Base-by-base conservation (phyloP, 2,888 invertebrate species). In the Rutpela maculata region DNA sequence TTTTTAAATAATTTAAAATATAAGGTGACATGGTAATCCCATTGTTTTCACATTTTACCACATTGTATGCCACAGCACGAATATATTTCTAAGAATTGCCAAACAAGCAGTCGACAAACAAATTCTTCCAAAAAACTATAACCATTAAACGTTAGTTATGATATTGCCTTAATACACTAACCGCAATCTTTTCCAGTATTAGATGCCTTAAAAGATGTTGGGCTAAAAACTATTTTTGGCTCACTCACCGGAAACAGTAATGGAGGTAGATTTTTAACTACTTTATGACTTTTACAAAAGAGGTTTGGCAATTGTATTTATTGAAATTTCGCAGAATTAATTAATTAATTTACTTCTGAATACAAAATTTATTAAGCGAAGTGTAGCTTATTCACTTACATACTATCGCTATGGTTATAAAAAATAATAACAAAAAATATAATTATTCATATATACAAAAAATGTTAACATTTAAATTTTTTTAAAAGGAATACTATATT, bases 121-220 rank as follows among this genome's bases (percentile, higher is more conserved):
- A 56, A 50, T 69, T 35, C 31, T 79, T 79, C 77, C 57, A 26
- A 60, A 80, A 80, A 80, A 18, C 77, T 75, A 81, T 79, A 80
- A 73, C 78, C 79, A 63, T 77, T 75, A 75, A 60, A 66, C 19
- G 63, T 74, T 74, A 81, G 79, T 81, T 81, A 81, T 77, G 81
- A 78, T 78, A 79, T 81, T 78, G 74, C 77, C 59, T 73, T 71
- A 43, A 78, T 77, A 59, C 81, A 78, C 78, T 78, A 71, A 70
- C 78, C 71, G 38, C 70, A 63, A 68, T 67, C 56, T 65, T 38
- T 65, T 18, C 17, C 50, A 43, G 17, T 63, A 65, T 38, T 35
- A 65, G 17, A 60, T 70, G 38, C 70, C 68, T 70, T 26, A 38
- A 70, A 56, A 10, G 65, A 59, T 50, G 19, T 50, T 50, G 22